Evolutionary conservation across 1,140 invertebrate species (phyloP), one percentile per base, ranked within the genome.

Genomic region (Steinernema feltiae): DNA sequence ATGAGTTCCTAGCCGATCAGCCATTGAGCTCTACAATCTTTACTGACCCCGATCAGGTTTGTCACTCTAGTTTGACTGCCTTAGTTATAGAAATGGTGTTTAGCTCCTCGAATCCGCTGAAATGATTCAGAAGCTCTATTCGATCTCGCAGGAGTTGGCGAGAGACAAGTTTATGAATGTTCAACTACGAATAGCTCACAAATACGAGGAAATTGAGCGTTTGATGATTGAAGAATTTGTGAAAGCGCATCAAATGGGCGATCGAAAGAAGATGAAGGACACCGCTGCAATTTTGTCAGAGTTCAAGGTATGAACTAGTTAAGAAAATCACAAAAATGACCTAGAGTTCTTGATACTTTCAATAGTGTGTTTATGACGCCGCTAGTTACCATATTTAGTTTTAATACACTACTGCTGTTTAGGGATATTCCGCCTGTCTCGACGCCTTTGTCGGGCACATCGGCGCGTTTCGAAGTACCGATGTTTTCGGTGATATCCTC

Each of bases 381-480:
- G 18, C 35, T 41, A 41, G 35, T 7, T 41, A 41, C 35, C 35
- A n/a, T n/a, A n/a, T n/a, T n/a, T n/a, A n/a, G n/a, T n/a, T 41
- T 27, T 63, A 27, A 3, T 63, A n/a, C 53, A 90, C n/a, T n/a
- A n/a, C n/a, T n/a, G n/a, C n/a, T n/a, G n/a, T n/a, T n/a, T n/a
- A n/a, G 88, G 92, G 94, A 1, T 98, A 97, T 87, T 92, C 93
- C 0, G 92, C 96, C 80, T 98, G 95, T 88, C 91, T 98, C 75
- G 92, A 98, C 89, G 93, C 94, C 0, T 99, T 94, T 86, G 98
- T 98, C 82, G 94, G 97, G 87, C 93, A 97, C 84, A 94, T 94
- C 87, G 90, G 90, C 79, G 90, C 91, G 0, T 91, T 92, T 78
- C 89, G 89, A 27, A 92, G 91, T 1, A 92, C 92, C 85, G 93